Evolutionary conservation across 2,888 invertebrate genomes (phyloP), one percentile per base, ranked within the genome.

Genomic region (Masnerella sp.): DNA sequence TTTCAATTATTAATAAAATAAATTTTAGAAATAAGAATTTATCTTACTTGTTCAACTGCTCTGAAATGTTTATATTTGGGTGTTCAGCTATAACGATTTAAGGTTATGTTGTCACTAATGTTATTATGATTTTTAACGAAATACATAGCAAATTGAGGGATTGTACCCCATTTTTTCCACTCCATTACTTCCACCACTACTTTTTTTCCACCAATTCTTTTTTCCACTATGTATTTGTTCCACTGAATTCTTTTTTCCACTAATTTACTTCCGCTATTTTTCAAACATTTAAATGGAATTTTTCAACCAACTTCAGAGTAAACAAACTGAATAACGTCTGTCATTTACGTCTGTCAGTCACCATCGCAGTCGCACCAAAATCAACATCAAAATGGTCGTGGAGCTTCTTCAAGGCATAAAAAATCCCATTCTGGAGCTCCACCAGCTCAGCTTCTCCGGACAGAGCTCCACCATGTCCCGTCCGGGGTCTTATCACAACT

Each of bases 381-480:
- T 28, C 28, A 28, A n/a, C n/a, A n/a, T n/a, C n/a, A 32, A 32
- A 32, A 32, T 32, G 32, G 32, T 32, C n/a, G 32, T 32, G n/a
- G 32, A 32, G n/a, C 32, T 32, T 32, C n/a, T 32, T 2, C 8
- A 25, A 5, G 25, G 25, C 25, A 28, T 49, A 25, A 32, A 52
- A 22, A 34, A 36, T 15, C 17, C 18, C 36, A 52, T 12, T 20
- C 36, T 22, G 47, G 45, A 59, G 59, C 45, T 43, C 59, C 36
- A 14, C 56, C 56, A 42, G 58, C 58, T 25, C 58, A 58, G 42
- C 45, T 61, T 61, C 14, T 61, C 12, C 61, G 61, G 14, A 61
- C 32, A 25, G 47, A 61, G 25, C 47, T 59, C 0, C 45, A 59
- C 15, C 32, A 47, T 12, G 59, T 59, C 12, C 47, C 59, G 8